Evolutionary conservation across 2,113 vertebrate species (phyloP).

Genomic region (Copsychus sechellarum): DNA sequence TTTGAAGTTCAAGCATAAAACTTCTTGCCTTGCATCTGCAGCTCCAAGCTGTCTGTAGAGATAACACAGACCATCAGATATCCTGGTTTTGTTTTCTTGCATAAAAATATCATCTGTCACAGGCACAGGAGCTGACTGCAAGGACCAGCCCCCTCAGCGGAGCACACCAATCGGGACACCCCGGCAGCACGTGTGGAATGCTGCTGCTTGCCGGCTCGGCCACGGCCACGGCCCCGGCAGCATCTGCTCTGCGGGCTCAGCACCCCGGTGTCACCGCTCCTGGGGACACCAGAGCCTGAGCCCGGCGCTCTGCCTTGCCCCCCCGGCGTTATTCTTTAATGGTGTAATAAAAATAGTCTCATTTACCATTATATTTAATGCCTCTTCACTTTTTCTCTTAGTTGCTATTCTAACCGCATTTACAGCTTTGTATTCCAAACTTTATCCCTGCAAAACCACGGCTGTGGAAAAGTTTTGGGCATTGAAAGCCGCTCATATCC

Average conservation of each 20-base stretch:
- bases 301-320: background rate
- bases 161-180: conserved; percentile 61
- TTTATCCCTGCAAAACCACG: background rate
- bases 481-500: background rate
- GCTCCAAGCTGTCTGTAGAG: conserved; percentile 59
- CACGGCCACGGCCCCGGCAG: background rate
- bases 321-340: background rate
- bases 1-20: conserved; percentile 60
- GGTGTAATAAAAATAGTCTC: background rate
- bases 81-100: conserved; percentile 62
- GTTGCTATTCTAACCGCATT: background rate
- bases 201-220: background rate
- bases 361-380: background rate
- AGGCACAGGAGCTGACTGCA: conserved; percentile 21
- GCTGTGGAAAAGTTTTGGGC: background rate
- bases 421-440: background rate
- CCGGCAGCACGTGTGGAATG: conserved; percentile 52
- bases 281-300: background rate
- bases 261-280: rapidly evolving
- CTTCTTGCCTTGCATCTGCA: conserved; percentile 59
- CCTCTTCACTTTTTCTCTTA: background rate
- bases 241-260: background rate
- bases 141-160: conserved; percentile 52
- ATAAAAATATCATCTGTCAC: conserved; percentile 64
- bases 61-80: conserved; percentile 53